Evolutionary conservation across 2,888 invertebrate genomes (phyloP), one percentile per base, ranked within the genome.

Genomic region (Entomobrya multifasciata): DNA sequence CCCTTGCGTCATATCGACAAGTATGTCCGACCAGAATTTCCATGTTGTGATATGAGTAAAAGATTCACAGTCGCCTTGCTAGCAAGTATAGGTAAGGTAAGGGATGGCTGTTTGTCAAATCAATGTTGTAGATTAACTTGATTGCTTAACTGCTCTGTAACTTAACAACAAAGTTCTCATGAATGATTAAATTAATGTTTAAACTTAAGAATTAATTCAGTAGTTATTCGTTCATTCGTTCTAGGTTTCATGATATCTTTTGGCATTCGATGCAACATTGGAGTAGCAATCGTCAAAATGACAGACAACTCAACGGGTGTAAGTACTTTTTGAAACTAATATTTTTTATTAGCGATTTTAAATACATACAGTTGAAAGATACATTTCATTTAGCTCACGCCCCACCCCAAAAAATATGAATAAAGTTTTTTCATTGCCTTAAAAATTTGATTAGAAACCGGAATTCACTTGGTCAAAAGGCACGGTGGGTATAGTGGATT

Each of bases 221-320:
- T 13, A 15, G 27, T 36, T 55, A 17, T 30, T 57, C 17, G 36
- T 80, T 4, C 36, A 6, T 20, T 22, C 25, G 36, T 27, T 89
- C 2, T 90, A 94, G 94, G 98, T 82, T 98, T 98, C 93, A 95
- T 98, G 93, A 97, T 98, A 92, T 97, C 97, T 93, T 98, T 98
- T 92, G 99, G 99, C 20, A 99, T 99, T 95, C 95, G 99, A 85
- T 99, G 98, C 93, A 99, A 99, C 93, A 97, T 99, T 96, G 98
- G 99, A 80, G 98, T 99, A 93, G 99, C 99, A 67, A 98, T 98
- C 93, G 95, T 97, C 85, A 95, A 96, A 92, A 94, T 94, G 94
- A 93, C 93, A 82, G 91, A 92, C 91, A 92, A 92, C 10, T 88
- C 87, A 27, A 91, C 91, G 15, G 91, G 91, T 86, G 92, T 92